Evolutionary conservation across 2,113 vertebrate species (phyloP).

Genomic region (Brachyhypopomus occidentalis): DNA sequence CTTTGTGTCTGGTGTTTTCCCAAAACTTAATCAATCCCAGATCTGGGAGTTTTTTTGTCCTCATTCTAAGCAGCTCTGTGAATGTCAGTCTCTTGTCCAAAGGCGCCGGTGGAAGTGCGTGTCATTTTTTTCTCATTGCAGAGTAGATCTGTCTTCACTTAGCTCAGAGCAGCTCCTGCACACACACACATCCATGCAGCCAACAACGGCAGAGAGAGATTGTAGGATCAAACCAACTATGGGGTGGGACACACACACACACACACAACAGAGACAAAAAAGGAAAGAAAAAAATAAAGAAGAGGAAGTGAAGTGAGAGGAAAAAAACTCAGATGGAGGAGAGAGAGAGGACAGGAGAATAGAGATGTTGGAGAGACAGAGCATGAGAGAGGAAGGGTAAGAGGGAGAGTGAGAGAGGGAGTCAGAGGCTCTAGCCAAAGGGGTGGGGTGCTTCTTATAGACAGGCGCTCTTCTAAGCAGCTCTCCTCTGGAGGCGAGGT

Average conservation of each 20-base stretch:
- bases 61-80: conserved; percentile 43
- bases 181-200: conserved; percentile 46
- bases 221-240: no score
- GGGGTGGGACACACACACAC: no score
- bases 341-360: background rate
- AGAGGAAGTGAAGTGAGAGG: background rate
- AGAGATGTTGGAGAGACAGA: background rate
- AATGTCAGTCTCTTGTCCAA: conserved; percentile 55
- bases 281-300: conserved; percentile 25
- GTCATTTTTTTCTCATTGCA: conserved; percentile 62
- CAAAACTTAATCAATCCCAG: conserved; percentile 65
- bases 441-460: conserved; percentile 63
- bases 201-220: background rate
- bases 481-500: conserved; percentile 77
- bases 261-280: no score
- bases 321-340: background rate
- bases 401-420: conserved; percentile 45
- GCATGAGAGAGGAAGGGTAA: conserved; percentile 38
- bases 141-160: conserved; percentile 68
- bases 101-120: conserved; percentile 13
- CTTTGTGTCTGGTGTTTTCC: conserved; percentile 8
- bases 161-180: conserved; percentile 55
- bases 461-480: conserved; percentile 77
- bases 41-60: conserved; percentile 53
- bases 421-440: conserved; percentile 25